Percentiles rank a stretch among this genome's conserved stretches.
These are phyloP conservation scores for Malacoraja senta DNA, from an alignment of 2,797 vertebrate genomes.

Conservation along the genomic window DNA sequence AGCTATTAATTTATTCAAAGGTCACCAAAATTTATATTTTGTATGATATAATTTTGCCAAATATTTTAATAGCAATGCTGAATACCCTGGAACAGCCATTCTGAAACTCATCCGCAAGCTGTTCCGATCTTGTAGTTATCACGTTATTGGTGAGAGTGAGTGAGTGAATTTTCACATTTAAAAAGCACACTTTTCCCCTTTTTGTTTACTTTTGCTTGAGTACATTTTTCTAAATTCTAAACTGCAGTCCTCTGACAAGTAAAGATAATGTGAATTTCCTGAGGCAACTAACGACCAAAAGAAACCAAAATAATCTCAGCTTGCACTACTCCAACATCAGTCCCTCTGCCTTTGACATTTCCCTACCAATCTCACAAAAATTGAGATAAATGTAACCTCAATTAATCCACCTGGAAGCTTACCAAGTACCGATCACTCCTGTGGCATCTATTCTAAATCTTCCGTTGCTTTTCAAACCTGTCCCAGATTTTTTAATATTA, in stretches of 20 bases:
- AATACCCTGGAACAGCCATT: neutral
- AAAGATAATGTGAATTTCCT: neutral
- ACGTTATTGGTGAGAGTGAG: neutral
- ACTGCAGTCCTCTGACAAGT: too few relatives aligned
- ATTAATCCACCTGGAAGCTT: neutral
- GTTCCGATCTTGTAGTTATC: neutral
- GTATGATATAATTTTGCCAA: neutral
- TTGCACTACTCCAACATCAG: neutral
- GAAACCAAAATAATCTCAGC: neutral
- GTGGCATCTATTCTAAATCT: neutral
- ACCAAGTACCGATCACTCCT: neutral
- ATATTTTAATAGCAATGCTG: neutral
- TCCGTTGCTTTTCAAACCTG: neutral
- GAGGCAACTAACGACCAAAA: neutral
- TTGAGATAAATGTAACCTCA: neutral
- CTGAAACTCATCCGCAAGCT: neutral
- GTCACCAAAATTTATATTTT: neutral
- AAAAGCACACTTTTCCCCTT: neutral
- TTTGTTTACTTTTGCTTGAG: neutral
- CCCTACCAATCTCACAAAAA: neutral
- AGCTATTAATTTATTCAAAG: neutral
- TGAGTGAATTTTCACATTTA: neutral
- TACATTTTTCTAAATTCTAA: neutral
- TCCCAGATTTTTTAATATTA: neutral
- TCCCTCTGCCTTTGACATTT: neutral